Base-by-base conservation (phyloP, 2,797 vertebrate genomes). In the Astyanax mexicanus region DNA sequence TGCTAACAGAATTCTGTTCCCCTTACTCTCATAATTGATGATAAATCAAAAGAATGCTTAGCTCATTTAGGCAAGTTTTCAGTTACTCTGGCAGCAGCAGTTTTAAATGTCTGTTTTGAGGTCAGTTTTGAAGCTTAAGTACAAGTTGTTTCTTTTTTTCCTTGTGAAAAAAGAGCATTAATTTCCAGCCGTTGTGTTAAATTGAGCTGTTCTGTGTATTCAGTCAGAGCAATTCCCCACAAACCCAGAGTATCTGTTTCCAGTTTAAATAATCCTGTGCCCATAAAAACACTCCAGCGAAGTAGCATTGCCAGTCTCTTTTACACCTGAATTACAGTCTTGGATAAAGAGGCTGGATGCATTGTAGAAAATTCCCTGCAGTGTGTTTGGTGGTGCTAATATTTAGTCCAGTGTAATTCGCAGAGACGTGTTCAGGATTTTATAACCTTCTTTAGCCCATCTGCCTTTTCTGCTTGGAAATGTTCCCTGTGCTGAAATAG, bases 251-350 rank as follows among this genome's bases (percentile, higher is more conserved):
- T 73, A 77, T 76, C 62, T 72, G 78, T 71, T 62, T 89, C 86
- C 87, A 86, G 84, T 70, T 65, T 79, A 83, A 89, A 89, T 80
- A 84, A 78, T 47, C 65, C 42, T 81, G 60, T 82, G 81, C 79
- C 80, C 12, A 44, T 42, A 77, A 83, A 88, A 88, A 86, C 78
- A 51, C 44, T 72, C 70, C 65, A 68, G 79, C 73, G 60, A 38
- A 81, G 49, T 72, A 35, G 72, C 69, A 29, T 32, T 54, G 77
- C 51, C 79, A 58, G 17, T 29, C 52, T 51, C 51, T 38, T 55
- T 55, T 60, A 61, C 60, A 79, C 80, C 69, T 82, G 69, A 74
- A 52, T 75, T 69, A 38, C 52, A 38, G 76, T 37, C 58, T 64
- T 57, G 65, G 62, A 13, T 54, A 21, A 70, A 77, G 40, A 42